These are phyloP conservation scores for Epirrhoe alternata DNA, from an alignment of 2,888 invertebrate species.

Conservation along the genomic window DNA sequence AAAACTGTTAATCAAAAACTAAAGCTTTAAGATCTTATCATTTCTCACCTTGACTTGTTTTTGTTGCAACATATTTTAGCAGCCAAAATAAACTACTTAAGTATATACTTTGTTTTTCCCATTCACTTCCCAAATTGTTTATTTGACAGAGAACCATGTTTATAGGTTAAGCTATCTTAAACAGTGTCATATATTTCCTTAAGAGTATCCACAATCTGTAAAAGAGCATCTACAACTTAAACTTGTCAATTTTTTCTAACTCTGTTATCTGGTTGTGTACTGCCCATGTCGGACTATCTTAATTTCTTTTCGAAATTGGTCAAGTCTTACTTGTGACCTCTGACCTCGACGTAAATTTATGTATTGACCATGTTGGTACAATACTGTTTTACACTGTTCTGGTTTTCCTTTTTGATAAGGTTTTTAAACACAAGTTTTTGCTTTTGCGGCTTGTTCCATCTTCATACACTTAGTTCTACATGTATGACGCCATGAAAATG, in stretches of 20 bases:
- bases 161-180: slow-evolving; percentile 12
- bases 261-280: slow-evolving; percentile 18
- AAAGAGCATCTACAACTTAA: slow-evolving; percentile 23
- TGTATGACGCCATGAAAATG: too few relatives aligned
- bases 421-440: neutral
- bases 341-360: neutral
- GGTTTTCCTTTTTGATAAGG: neutral
- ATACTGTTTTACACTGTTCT: neutral
- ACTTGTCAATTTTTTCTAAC: slow-evolving; percentile 22
- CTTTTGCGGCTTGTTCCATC: too few relatives aligned
- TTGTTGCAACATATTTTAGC: slow-evolving; percentile 3
- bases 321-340: neutral
- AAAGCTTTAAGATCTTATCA: neutral
- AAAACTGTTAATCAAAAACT: neutral
- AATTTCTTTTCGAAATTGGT: slow-evolving; percentile 15
- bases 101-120: slow-evolving; percentile 2
- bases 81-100: neutral
- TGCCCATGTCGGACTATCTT: slow-evolving; percentile 24
- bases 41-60: slow-evolving; percentile 6
- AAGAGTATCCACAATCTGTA: slow-evolving; percentile 21
- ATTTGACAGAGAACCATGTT: slow-evolving; percentile 13
- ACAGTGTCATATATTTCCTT: slow-evolving; percentile 24
- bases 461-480: too few relatives aligned
- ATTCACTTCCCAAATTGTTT: slow-evolving; percentile 9
- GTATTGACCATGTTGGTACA: neutral